These are phyloP conservation scores for Margaritifera margaritifera DNA, from an alignment of 2,888 invertebrate genomes.

Conservation along the genomic window DNA sequence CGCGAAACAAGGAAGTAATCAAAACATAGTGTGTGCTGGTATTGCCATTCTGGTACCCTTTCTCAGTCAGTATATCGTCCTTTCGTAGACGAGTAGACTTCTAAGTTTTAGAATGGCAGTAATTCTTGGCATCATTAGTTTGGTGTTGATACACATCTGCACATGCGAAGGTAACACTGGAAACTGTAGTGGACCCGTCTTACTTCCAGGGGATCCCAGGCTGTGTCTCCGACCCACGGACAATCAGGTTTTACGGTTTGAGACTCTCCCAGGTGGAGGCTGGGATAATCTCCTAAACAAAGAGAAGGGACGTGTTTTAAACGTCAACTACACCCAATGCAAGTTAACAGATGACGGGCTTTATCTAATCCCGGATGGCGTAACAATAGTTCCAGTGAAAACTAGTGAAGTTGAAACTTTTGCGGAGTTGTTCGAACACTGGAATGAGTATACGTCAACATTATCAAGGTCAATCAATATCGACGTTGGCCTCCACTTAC, in stretches of 20 bases:
- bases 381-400: conserved; percentile 54
- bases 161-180: no score
- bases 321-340: conserved; percentile 53
- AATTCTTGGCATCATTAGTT: no score
- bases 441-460: conserved; percentile 48
- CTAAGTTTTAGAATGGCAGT: no score
- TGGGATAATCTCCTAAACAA: conserved; percentile 65
- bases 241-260: conserved; percentile 27
- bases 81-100: no score
- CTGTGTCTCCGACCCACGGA: conserved; percentile 9
- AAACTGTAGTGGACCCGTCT: no score
- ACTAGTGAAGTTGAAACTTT: conserved; percentile 50
- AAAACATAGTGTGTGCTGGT: no score
- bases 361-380: conserved; percentile 58
- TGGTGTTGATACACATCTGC: no score
- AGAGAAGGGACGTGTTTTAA: conserved; percentile 48
- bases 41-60: no score
- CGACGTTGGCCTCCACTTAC: conserved; percentile 31
- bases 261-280: conserved; percentile 59
- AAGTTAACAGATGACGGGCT: conserved; percentile 55
- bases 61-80: no score
- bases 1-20: no score
- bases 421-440: conserved; percentile 52
- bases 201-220: conserved; percentile 18
- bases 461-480: conserved; percentile 44